Base-by-base conservation (phyloP, 2,113 vertebrate species). In the Chamaetylas fuelleborni region DNA sequence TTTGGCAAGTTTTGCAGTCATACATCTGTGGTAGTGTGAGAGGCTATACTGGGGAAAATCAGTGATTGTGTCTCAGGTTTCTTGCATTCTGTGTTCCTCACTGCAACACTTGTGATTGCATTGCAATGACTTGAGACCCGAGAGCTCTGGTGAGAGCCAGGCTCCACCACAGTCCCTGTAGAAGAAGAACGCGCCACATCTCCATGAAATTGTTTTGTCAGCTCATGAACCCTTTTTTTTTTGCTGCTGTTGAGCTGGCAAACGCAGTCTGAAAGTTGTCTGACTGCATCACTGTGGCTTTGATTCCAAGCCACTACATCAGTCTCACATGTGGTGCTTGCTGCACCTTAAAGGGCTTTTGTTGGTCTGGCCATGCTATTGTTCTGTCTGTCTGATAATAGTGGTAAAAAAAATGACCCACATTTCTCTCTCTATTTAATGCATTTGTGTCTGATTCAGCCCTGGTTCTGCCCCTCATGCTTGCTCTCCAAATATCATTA, bases 281-380 rank as follows among this genome's bases (percentile, higher is more conserved):
- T 66, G 33, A 73, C 5, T 0, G 0, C 23, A 54, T 22, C 29
- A 24, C 7, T 45, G n/a, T 70, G 72, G 11, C 34, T 73, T 17
- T 88, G 54, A 81, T 38, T 22, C 76, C 28, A 60, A 64, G 17
- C 7, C 40, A 60, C 58, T 7, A 33, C 33, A 25, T 47, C 58
- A 29, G 28, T 24, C 19, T 70, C 36, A 11, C 4, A 2, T 56
- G 33, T 1, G 4, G 43, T 40, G 20, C 22, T 81, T 0, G 0
- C 15, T 62, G 38, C 14, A 53, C 31, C 6, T 24, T 20, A 1
- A 8, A 66, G 26, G 28, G 11, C 15, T 54, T 87, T 56, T 66
- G 13, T 19, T 57, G 15, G 18, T 42, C 28, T 86, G 77, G 11
- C 24, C 31, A 13, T 25, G 28, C 10, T 48, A 36, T 4, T 88